A percentile compares a stretch with the other conserved stretches of the same genome.
Conservation (phyloP, 2,797 vertebrate species). For the Triplophysa bombifrons region DNA sequence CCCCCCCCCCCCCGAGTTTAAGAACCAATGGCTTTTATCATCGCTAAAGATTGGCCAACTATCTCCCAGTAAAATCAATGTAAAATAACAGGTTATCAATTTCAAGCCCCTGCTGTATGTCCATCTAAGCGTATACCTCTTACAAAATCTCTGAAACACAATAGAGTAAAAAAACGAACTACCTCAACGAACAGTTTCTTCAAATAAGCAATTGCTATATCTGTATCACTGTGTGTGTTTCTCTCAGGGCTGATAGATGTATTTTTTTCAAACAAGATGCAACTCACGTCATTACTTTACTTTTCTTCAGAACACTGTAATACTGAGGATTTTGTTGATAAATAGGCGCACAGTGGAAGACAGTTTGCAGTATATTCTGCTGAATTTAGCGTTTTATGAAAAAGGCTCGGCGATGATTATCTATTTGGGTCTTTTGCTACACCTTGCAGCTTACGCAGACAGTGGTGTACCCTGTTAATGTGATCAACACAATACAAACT, state of each 20-base stretch:
- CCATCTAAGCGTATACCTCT: no score
- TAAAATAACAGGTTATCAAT: not conserved
- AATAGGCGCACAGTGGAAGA: not conserved
- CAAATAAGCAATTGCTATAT: no score
- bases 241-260: not conserved
- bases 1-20: no score
- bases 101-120: not conserved
- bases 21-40: no score
- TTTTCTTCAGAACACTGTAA: not conserved
- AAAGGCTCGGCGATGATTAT: not conserved
- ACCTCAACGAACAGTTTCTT: no score
- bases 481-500: not conserved
- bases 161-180: no score
- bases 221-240: not conserved
- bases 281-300: not conserved
- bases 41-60: no score
- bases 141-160: no score
- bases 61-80: not conserved
- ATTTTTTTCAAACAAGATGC: not conserved
- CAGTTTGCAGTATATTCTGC: not conserved
- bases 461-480: not conserved
- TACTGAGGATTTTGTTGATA: not conserved
- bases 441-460: not conserved
- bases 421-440: not conserved
- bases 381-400: not conserved